These are phyloP conservation scores for Meliscaeva auricollis DNA, from an alignment of 2,888 invertebrate genomes.

Conservation along the genomic window DNA sequence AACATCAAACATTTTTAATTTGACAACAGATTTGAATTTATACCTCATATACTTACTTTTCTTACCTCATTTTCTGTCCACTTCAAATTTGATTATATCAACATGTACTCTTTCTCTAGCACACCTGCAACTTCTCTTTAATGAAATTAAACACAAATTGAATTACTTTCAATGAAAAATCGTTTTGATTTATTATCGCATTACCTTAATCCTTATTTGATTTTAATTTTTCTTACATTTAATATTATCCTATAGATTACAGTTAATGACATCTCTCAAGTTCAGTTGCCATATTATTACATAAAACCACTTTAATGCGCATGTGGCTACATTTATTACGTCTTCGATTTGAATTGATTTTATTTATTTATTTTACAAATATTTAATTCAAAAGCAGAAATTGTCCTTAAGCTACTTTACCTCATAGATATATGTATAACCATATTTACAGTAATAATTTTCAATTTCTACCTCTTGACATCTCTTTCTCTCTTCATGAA, in stretches of 20 bases:
- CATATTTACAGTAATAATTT: conserved; percentile 53
- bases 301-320: conserved; percentile 12
- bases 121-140: not conserved
- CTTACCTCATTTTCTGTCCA: too few species aligned
- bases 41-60: too few species aligned
- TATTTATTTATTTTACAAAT: conserved; percentile 14
- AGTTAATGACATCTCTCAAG: conserved; percentile 32
- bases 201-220: conserved; percentile 54
- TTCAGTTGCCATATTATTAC: conserved; percentile 11
- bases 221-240: conserved; percentile 46
- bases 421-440: conserved; percentile 34
- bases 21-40: too few species aligned
- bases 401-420: conserved; percentile 34
- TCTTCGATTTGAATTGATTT: not conserved
- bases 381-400: conserved; percentile 15
- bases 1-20: too few species aligned
- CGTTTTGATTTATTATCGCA: conserved; percentile 69
- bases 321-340: not conserved
- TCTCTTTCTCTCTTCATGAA: conserved; percentile 43
- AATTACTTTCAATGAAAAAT: conserved; percentile 70
- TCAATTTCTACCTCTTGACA: not conserved
- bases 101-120: too few species aligned
- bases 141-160: conserved; percentile 19
- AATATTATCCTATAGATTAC: conserved; percentile 47
- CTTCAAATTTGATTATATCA: too few species aligned